These are phyloP conservation scores for Exephanes ischioxanthus DNA, from an alignment of 2,888 invertebrate species.

Conservation along the genomic window DNA sequence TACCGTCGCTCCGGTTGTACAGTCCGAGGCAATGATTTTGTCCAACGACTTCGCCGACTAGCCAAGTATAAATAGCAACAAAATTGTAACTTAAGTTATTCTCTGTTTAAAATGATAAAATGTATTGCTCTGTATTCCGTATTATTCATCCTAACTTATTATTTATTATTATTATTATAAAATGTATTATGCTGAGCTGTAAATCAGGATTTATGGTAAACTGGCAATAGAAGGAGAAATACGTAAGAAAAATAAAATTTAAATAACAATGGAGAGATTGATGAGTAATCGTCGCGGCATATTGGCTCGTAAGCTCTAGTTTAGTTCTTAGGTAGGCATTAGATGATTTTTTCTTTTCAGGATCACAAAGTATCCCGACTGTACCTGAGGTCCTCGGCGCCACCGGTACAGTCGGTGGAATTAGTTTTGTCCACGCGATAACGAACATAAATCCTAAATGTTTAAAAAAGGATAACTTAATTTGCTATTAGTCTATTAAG, in stretches of 20 bases:
- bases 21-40: conserved; percentile 69
- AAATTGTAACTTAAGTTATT: not conserved
- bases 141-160: too few relatives aligned
- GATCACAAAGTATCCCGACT: not conserved
- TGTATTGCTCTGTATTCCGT: too few relatives aligned
- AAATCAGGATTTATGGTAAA: too few relatives aligned
- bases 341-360: not conserved
- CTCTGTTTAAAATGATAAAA: too few relatives aligned
- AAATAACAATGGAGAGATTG: not conserved
- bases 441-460: not conserved
- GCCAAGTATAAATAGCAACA: conserved; percentile 6
- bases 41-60: conserved; percentile 33
- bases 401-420: conserved; percentile 70
- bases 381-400: conserved; percentile 34
- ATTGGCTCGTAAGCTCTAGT: not conserved
- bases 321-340: not conserved
- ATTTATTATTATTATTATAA: not conserved
- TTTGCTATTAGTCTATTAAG: not conserved
- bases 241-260: too few relatives aligned
- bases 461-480: not conserved
- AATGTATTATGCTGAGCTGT: not conserved
- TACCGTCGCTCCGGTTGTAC: conserved; percentile 67
- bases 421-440: conserved; percentile 61
- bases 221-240: not conserved
- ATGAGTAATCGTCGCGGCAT: too few relatives aligned